Percentiles rank a stretch among this genome's conserved stretches.
phyloP scores from a whole-genome alignment of 2,797 vertebrate genomes.

The Balearica regulorum region DNA sequence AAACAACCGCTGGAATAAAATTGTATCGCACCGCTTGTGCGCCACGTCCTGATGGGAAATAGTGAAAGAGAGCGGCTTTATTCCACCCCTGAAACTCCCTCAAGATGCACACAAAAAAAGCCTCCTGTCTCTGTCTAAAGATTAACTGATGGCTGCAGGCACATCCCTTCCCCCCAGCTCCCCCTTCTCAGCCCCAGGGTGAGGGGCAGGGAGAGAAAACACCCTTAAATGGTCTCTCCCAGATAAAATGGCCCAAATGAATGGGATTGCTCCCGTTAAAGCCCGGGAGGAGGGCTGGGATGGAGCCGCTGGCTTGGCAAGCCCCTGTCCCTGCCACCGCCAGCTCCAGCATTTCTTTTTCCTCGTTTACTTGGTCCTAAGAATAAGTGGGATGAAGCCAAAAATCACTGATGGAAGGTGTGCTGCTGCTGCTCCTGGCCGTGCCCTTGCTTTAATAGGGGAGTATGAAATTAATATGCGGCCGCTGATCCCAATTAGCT shows the following conservation, averaged over 20 bases:
- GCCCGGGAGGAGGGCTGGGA: background rate
- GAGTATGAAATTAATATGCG: background rate
- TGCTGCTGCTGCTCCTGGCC: background rate
- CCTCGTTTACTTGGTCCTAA: accelerated
- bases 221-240: slow-evolving; percentile 41
- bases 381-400: background rate
- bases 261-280: background rate
- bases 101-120: slow-evolving; percentile 18
- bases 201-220: slow-evolving; percentile 38
- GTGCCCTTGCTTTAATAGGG: accelerated
- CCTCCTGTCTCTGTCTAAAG: slow-evolving; percentile 65
- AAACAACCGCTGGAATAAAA: background rate
- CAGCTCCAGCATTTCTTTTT: background rate
- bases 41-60: background rate
- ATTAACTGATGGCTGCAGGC: slow-evolving; percentile 64
- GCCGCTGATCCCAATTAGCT: background rate
- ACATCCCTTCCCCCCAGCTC: slow-evolving; percentile 64
- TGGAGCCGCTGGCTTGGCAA: background rate
- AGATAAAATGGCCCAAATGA: slow-evolving; percentile 46
- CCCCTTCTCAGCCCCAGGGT: slow-evolving; percentile 30
- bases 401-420: accelerated
- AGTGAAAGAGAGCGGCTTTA: background rate
- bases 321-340: background rate
- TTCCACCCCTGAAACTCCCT: slow-evolving; percentile 32
- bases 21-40: background rate